A percentile compares a stretch with the other conserved stretches of the same genome.
Conservation (phyloP, 2,113 vertebrate species). For the Perognathus longimembris region DNA sequence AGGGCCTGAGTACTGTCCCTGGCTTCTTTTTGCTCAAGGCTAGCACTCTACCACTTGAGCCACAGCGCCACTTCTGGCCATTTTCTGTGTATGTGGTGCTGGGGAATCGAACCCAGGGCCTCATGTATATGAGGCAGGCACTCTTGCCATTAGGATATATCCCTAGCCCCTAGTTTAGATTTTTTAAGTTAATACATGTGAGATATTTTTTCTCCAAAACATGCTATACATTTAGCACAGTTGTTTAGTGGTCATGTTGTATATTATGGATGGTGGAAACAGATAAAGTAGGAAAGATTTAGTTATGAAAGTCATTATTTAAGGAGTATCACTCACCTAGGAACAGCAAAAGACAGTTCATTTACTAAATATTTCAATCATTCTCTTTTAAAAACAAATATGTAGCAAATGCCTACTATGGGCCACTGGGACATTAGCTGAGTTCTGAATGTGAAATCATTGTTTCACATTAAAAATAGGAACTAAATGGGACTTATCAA, state of each 20-base stretch:
- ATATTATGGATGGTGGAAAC: background rate
- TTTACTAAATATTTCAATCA: background rate
- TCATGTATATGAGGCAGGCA: no score
- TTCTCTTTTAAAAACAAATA: background rate
- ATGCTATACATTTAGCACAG: background rate
- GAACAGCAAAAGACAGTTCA: background rate
- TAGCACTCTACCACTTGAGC: no score
- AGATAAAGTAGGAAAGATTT: background rate
- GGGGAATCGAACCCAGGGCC: no score
- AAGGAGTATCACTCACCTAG: background rate
- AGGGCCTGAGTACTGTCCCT: no score
- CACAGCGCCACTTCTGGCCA: no score
- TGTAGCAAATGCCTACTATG: background rate
- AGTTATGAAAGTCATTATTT: background rate
- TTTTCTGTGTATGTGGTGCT: no score
- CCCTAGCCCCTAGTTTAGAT: no score
- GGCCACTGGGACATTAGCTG: background rate
- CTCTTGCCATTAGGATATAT: no score
- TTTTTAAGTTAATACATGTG: background rate
- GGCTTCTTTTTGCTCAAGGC: no score
- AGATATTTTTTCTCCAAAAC: background rate
- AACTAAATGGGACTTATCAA: background rate
- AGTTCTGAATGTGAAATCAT: background rate
- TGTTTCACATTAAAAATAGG: background rate
- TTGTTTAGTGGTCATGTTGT: background rate